Conservation (phyloP, 2,888 invertebrate species). For the Aphodius sticticus region DNA sequence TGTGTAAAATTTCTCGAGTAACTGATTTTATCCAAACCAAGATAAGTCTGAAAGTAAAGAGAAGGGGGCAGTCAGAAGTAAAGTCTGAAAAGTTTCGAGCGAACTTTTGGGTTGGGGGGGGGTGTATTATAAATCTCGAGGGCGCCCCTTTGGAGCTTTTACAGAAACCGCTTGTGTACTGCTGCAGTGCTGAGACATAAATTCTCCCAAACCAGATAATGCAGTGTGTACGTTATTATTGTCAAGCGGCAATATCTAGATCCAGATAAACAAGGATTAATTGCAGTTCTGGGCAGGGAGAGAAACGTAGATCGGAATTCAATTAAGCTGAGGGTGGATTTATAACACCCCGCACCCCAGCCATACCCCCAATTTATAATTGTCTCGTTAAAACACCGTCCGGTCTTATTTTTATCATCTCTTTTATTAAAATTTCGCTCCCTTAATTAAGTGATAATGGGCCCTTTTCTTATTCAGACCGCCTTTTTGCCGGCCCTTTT, state of each 20-base stretch:
- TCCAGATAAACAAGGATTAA: background rate
- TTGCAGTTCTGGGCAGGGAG: background rate
- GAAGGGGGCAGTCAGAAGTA: background rate
- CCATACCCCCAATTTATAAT: background rate
- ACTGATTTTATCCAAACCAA: background rate
- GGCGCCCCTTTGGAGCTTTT: background rate
- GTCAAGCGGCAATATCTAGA: constrained; percentile 4
- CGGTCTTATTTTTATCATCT: background rate
- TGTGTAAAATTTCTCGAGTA: background rate
- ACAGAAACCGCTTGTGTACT: background rate
- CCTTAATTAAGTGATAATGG: constrained; percentile 4
- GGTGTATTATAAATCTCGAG: background rate
- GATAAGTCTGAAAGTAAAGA: background rate
- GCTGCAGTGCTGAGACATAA: background rate
- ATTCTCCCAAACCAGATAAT: background rate
- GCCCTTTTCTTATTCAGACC: background rate
- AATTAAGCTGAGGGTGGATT: background rate
- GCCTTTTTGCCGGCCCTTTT: background rate
- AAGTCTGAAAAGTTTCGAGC: background rate
- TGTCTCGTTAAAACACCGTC: background rate
- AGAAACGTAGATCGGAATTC: constrained; percentile 4
- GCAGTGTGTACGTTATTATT: constrained; percentile 4
- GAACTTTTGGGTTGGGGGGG: background rate
- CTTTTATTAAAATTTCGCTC: background rate
- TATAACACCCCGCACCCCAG: background rate